phyloP scores from a whole-genome alignment of 2,888 invertebrate genomes.

The Ischnura elegans region DNA sequence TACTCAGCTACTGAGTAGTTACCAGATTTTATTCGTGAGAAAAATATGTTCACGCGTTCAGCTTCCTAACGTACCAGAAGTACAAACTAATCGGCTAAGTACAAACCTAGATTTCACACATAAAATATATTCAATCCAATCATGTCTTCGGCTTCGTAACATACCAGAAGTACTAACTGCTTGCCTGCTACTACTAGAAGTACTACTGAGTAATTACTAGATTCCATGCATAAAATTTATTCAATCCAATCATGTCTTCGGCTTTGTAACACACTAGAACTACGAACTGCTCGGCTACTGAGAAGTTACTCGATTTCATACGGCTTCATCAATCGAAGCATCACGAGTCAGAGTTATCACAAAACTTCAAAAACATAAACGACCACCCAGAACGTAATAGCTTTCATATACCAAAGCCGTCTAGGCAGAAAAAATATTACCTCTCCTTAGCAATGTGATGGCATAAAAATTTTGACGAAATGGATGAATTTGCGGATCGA shows the following conservation, averaged over 20 bases:
- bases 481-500: not conserved
- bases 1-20: not conserved
- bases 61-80: no score
- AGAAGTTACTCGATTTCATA: not conserved
- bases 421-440: not conserved
- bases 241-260: not conserved
- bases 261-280: not conserved
- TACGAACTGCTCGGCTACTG: not conserved
- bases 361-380: not conserved
- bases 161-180: no score
- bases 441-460: not conserved
- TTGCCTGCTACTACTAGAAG: no score
- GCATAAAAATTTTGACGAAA: not conserved
- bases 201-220: no score
- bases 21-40: not conserved
- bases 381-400: not conserved
- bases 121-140: no score
- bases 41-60: no score
- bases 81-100: no score
- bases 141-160: no score
- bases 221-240: no score
- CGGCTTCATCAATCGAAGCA: not conserved
- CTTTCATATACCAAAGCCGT: not conserved
- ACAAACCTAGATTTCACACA: no score
- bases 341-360: not conserved